Percentiles rank a stretch among this genome's conserved stretches.
phyloP scores from a whole-genome alignment of 2,888 invertebrate species.

The Pseudoips prasinana region DNA sequence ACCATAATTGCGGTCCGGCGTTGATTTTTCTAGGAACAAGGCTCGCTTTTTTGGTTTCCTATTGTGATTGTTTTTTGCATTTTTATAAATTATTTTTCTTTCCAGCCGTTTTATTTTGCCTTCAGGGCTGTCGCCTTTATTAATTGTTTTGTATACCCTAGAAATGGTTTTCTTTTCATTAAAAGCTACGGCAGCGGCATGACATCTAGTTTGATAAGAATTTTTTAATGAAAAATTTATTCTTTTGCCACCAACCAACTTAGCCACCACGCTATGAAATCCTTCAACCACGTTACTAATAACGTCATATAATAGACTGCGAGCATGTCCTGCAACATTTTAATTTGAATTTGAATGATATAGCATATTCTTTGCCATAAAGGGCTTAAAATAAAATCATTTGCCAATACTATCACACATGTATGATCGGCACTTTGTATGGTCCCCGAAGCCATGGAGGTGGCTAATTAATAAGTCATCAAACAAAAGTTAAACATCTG shows the following conservation, averaged over 20 bases:
- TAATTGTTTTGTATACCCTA: constrained; percentile 4
- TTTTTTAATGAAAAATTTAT: constrained; percentile 4
- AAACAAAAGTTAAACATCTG: too few species aligned
- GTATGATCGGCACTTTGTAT: neutral
- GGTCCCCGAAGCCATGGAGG: constrained; percentile 3
- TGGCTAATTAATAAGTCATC: too few species aligned
- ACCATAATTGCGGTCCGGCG: constrained; percentile 2
- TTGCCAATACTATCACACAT: too few species aligned
- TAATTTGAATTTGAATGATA: too few species aligned
- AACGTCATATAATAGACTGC: too few species aligned
- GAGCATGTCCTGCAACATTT: too few species aligned
- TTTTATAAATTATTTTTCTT: neutral
- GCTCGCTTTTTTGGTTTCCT: neutral
- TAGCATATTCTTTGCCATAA: too few species aligned
- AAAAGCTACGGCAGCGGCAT: constrained; percentile 6
- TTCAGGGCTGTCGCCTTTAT: neutral
- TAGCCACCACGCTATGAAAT: neutral
- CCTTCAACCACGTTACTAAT: too few species aligned
- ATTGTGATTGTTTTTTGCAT: neutral
- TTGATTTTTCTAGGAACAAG: neutral
- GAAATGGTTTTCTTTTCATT: constrained; percentile 1
- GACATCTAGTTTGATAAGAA: constrained; percentile 1
- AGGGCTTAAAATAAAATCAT: too few species aligned
- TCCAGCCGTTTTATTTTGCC: too few species aligned
- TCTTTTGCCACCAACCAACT: constrained; percentile 4